Percentiles rank a stretch among this genome's conserved stretches.
Evolutionary conservation across 2,888 invertebrate genomes (phyloP).

Genomic region (Julus scanicus): DNA sequence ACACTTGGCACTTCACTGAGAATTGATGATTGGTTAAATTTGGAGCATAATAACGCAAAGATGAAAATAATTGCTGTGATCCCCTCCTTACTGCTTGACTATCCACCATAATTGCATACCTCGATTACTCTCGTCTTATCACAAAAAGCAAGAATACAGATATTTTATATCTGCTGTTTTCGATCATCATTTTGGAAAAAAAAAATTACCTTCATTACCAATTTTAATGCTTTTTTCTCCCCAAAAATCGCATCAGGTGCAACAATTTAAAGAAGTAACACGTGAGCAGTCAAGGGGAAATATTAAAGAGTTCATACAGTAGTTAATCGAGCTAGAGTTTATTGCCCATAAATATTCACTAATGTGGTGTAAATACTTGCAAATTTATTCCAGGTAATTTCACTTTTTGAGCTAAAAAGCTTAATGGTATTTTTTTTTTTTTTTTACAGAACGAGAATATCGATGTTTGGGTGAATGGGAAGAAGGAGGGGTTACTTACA

Average conservation of each 20-base stretch:
- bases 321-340: neutral
- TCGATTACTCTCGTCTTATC: neutral
- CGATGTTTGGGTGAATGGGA: constrained; percentile 76
- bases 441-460: constrained; percentile 72
- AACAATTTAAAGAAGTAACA: neutral
- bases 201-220: neutral
- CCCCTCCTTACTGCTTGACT: constrained; percentile 6
- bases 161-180: neutral
- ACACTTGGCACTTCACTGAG: constrained; percentile 16
- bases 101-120: neutral
- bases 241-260: neutral
- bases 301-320: neutral
- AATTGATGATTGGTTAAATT: neutral
- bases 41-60: neutral
- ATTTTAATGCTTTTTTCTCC: neutral
- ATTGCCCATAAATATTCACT: neutral
- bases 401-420: neutral
- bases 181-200: neutral
- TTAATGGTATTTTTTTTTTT: neutral
- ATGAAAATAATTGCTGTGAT: neutral
- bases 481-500: constrained; percentile 73
- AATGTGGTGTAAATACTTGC: neutral
- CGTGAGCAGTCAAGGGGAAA: constrained; percentile 30
- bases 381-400: neutral
- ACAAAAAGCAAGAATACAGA: neutral